Evolutionary conservation across 2,113 vertebrate genomes (phyloP).

Genomic region (Toxotes chatareus): DNA sequence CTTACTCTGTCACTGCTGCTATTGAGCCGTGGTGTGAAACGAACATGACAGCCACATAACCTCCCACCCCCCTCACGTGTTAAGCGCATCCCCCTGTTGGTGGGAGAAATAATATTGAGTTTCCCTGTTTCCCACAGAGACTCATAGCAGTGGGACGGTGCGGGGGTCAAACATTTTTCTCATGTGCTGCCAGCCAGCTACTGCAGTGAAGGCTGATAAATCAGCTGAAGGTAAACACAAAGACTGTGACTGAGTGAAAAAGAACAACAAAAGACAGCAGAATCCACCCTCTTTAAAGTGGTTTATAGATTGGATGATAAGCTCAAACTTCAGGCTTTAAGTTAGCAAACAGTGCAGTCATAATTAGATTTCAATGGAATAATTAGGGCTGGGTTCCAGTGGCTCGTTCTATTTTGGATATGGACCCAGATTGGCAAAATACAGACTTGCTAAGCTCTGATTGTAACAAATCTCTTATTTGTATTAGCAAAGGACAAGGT

Average conservation of each 20-base stretch:
- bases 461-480: neutral
- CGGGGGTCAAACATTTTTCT: slow-evolving; percentile 63
- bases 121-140: slow-evolving; percentile 78
- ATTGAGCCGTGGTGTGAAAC: slow-evolving; percentile 36
- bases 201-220: slow-evolving; percentile 54
- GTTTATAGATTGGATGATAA: neutral
- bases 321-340: slow-evolving; percentile 28
- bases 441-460: too few species aligned
- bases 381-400: neutral
- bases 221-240: slow-evolving; percentile 59
- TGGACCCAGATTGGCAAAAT: neutral
- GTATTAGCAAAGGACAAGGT: neutral
- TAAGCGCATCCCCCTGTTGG: slow-evolving; percentile 62
- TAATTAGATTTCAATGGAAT: neutral
- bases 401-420: neutral
- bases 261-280: slow-evolving; percentile 46
- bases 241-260: slow-evolving; percentile 34
- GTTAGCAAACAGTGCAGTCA: too few species aligned
- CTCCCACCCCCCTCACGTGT: slow-evolving; percentile 13
- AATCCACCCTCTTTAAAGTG: slow-evolving; percentile 37
- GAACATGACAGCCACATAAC: slow-evolving; percentile 12
- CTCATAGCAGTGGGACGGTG: slow-evolving; percentile 10
- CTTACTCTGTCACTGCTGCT: slow-evolving; percentile 35
- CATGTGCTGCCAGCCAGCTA: slow-evolving; percentile 61
- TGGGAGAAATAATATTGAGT: slow-evolving; percentile 75